phyloP scores from a whole-genome alignment of 2,888 invertebrate species.

The Willowsia nigromaculata region DNA sequence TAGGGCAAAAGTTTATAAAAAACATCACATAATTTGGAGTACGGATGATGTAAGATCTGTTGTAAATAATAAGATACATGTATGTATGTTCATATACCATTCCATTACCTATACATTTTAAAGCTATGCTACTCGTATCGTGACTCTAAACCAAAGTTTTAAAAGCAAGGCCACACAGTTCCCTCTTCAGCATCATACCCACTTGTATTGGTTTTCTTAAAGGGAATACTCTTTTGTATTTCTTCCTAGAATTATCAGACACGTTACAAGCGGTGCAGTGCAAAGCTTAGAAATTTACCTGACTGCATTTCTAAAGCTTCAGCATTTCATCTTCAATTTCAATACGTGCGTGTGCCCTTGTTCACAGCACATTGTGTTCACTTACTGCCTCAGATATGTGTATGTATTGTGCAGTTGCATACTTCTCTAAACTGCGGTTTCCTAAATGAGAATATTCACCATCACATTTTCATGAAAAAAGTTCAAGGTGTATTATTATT shows the following conservation, averaged over 20 bases:
- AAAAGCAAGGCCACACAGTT: constrained; percentile 28
- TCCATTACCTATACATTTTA: background rate
- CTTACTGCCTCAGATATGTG: background rate
- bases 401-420: background rate
- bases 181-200: background rate
- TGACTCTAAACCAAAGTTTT: no score
- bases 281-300: background rate
- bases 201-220: constrained; percentile 15
- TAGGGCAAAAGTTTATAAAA: constrained; percentile 27
- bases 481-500: constrained; percentile 50
- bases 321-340: background rate
- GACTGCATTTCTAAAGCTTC: constrained; percentile 35
- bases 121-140: background rate
- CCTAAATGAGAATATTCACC: background rate
- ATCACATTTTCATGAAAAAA: constrained; percentile 30
- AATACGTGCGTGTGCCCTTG: constrained; percentile 10
- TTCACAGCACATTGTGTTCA: background rate
- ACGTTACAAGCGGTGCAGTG: background rate
- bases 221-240: background rate
- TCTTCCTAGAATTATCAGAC: background rate
- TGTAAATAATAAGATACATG: background rate
- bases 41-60: constrained; percentile 30
- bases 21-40: background rate
- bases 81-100: background rate
- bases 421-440: constrained; percentile 6